Base-by-base conservation (phyloP, 2,797 vertebrate species). In the Sciaenops ocellatus region DNA sequence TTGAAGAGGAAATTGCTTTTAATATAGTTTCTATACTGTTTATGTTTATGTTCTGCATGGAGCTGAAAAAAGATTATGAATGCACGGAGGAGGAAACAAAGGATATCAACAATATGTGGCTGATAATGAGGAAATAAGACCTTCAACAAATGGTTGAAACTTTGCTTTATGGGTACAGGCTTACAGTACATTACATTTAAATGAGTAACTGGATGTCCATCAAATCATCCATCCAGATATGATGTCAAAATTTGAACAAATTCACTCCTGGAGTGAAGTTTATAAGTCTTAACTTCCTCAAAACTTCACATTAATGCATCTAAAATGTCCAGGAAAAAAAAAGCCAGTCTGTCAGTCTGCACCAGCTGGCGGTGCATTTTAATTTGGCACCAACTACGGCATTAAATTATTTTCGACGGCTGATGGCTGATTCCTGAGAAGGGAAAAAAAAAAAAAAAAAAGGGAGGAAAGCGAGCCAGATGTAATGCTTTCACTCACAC, bases 291-390 rank as follows among this genome's bases (percentile, higher is more conserved):
- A 69, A 72, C 34, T 82, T 61, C 51, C 64, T 46, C n/a, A 38
- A 73, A 85, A 70, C 55, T 57, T 55, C 44, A 44, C 47, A 28
- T 68, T 59, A 73, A 73, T 77, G 59, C 48, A 62, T 57, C 48
- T 64, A 30, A 74, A 77, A 69, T 46, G 28, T 88, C 75, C 83
- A 70, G 54, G 59, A 51, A 67, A 60, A 56, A 50, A 67, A 60
- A 50, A 60, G 66, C 64, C 68, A 18, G 44, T 84, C 79, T 56
- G 78, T 89, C 80, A 79, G 69, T 81, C 69, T 48, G 73, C 84
- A 83, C 78, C 89, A 90, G 83, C 88, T 83, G 87, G 81, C n/a
- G 24, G 41, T 76, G 71, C 85, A 69, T 89, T 89, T 88, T 82
- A 87, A 89, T 91, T 89, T 93, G 90, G 88, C 89, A 68, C 46